These are phyloP conservation scores for Otus scops DNA, from an alignment of 2,797 vertebrate genomes.

Conservation along the genomic window DNA sequence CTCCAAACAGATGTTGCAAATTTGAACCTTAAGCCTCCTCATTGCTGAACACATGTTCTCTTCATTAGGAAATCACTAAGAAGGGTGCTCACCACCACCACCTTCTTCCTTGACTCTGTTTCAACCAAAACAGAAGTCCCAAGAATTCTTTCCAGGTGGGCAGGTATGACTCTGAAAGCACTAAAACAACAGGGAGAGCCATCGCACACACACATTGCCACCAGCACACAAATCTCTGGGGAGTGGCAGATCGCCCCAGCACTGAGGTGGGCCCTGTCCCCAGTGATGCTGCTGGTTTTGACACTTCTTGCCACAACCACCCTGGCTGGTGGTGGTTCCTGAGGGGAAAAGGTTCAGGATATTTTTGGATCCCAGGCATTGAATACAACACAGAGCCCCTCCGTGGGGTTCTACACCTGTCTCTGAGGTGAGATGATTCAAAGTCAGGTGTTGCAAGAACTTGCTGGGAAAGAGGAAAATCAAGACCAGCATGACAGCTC, in stretches of 20 bases:
- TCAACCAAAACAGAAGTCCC: neutral
- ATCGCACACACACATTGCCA: neutral
- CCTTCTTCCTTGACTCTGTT: neutral
- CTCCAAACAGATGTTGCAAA: neutral
- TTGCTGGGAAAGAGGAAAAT: neutral
- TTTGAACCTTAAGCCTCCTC: neutral
- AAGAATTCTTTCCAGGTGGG: neutral
- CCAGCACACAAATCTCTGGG: neutral
- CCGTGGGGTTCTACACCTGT: neutral
- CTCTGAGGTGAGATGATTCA: neutral
- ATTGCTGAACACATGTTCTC: neutral
- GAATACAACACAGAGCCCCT: neutral
- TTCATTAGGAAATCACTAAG: neutral
- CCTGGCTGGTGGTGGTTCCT: fast-evolving
- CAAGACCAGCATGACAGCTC: neutral
- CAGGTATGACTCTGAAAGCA: neutral
- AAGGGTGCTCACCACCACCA: neutral
- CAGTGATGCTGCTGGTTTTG: neutral
- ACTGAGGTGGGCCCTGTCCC: no score
- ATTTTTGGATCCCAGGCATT: neutral
- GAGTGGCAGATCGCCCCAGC: neutral
- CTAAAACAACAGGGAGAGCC: neutral
- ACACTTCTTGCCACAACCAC: neutral
- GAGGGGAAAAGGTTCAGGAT: neutral
- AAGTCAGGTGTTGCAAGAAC: neutral